Evolutionary conservation across 2,888 invertebrate genomes (phyloP).

Genomic region (Clivina fossor): DNA sequence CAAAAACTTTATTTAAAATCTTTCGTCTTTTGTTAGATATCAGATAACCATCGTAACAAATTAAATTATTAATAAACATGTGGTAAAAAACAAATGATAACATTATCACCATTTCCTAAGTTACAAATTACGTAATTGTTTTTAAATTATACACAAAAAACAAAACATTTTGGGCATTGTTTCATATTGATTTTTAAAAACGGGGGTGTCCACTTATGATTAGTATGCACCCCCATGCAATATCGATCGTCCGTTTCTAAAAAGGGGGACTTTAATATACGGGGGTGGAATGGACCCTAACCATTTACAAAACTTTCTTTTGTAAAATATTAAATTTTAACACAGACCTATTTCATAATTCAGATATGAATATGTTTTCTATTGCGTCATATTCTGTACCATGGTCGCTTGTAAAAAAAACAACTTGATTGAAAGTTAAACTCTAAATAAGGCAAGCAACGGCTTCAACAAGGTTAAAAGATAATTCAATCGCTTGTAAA

Average conservation of each 20-base stretch:
- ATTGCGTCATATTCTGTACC: conserved; percentile 27
- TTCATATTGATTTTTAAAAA: background rate
- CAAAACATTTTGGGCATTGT: background rate
- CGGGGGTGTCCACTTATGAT: too few relatives aligned
- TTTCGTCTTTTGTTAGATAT: too few relatives aligned
- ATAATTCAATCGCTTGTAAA: conserved; percentile 3
- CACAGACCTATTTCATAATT: conserved; percentile 12
- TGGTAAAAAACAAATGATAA: background rate
- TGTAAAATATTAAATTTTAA: background rate
- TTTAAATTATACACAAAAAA: background rate
- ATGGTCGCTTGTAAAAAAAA: conserved; percentile 20
- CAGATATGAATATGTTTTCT: background rate
- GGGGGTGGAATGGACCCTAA: conserved; percentile 7
- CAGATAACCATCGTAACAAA: background rate
- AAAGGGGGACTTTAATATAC: conserved; percentile 12
- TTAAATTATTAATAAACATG: background rate
- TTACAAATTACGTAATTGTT: background rate
- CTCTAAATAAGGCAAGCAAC: conserved; percentile 28
- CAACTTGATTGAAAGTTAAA: conserved; percentile 21
- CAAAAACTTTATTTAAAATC: too few relatives aligned
- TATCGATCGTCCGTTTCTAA: conserved; percentile 8
- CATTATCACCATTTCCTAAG: background rate
- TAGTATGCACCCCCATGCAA: conserved; percentile 20
- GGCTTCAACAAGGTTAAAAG: conserved; percentile 4
- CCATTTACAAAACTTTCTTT: conserved; percentile 3